Conservation (phyloP, 2,888 invertebrate genomes). For the Ypsolopha scabrella region DNA sequence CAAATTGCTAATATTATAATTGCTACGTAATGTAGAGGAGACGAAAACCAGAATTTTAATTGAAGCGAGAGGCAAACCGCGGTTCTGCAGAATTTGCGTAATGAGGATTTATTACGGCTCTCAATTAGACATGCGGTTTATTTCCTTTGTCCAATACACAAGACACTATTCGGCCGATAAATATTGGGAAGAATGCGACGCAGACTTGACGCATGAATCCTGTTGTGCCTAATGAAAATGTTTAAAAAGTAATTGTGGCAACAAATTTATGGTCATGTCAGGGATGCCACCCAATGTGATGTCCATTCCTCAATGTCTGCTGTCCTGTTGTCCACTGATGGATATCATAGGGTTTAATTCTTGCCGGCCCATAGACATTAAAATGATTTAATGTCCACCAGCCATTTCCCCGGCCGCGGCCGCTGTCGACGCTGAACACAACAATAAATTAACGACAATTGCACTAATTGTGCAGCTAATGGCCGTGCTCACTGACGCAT, state of each 20-base stretch:
- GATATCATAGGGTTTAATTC: not conserved
- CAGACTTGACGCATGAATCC: not conserved
- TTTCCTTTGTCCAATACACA: not conserved
- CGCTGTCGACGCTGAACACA: slow-evolving; percentile 30
- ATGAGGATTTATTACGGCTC: slow-evolving; percentile 27
- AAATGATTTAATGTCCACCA: slow-evolving; percentile 16
- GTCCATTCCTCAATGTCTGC: slow-evolving; percentile 2
- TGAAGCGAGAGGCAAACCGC: not conserved
- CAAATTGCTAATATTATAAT: too few relatives aligned
- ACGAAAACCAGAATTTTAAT: not conserved
- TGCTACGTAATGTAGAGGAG: not conserved
- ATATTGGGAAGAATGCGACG: slow-evolving; percentile 1
- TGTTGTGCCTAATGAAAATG: not conserved
- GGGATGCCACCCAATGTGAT: not conserved
- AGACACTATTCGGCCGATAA: not conserved
- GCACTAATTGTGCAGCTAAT: slow-evolving; percentile 66
- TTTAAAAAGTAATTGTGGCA: not conserved
- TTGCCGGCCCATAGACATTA: slow-evolving; percentile 5
- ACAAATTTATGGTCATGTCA: not conserved
- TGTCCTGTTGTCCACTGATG: not conserved
- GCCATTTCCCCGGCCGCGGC: slow-evolving; percentile 16
- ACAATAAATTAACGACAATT: slow-evolving; percentile 65
- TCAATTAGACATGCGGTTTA: slow-evolving; percentile 11
- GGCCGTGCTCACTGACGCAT: slow-evolving; percentile 48
- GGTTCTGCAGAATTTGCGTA: slow-evolving; percentile 11